Base-by-base conservation (phyloP, 92 coral and sea anemone genomes). In the Desmophyllum pertusum region DNA sequence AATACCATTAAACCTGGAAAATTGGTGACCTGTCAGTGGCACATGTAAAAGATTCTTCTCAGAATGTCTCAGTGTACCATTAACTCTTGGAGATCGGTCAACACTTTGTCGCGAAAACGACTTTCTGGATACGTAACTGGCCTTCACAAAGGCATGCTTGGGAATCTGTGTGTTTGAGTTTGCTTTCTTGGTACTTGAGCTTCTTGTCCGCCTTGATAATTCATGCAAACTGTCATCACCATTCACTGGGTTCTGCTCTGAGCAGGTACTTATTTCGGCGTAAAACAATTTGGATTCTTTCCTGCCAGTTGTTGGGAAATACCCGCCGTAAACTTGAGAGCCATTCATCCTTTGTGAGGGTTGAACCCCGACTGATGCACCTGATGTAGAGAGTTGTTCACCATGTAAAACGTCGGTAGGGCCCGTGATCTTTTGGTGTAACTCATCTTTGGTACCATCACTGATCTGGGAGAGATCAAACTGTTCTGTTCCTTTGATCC, bases 371-470 rank as follows among this genome's bases (percentile, higher is more conserved):
- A 27, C 35, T 19, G 71, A 6, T 57, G 53, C 4, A 41, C 33
- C 37, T 42, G 79, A 41, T 82, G 86, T 25, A 82, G 29, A 1
- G 79, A n/a, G 39, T 75, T 87, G 19, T 83, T 85, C 81, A 87
- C 77, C 85, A 79, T 53, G 64, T 81, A 81, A 27, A 73, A 63
- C n/a, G 79, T 53, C 18, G 79, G 64, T 3, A 63, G 36, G 11
- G 82, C 85, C 39, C 55, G 75, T 10, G 86, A 73, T 33, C 97
- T 65, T 61, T 91, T 86, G 19, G 97, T 93, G 40, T 93, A 93
- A 36, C 89, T 81, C 39, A 93, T 87, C 85, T 78, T 93, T 39
- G 97, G 97, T 39, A 86, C 68, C 43, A 21, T 18, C 35, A 33
- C 46, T 64, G 91, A 52, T 53, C 73, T 62, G 19, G 80, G 35